Percentiles rank a stretch among this genome's conserved stretches.
Evolutionary conservation across 2,888 invertebrate genomes (phyloP).

Genomic region (Oscheius myriophilus): DNA sequence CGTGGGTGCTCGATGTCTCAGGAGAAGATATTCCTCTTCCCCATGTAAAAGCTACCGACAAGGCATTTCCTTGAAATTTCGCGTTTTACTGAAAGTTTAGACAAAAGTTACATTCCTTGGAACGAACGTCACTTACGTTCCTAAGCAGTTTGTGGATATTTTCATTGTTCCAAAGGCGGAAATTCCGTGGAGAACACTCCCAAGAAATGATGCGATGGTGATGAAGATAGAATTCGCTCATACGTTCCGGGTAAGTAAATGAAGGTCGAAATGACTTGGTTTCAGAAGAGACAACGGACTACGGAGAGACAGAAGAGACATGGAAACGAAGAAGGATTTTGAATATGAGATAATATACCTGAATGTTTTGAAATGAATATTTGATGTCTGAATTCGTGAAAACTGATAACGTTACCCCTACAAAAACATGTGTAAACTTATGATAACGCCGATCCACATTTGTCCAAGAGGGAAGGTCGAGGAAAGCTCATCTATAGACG

Average conservation of each 20-base stretch:
- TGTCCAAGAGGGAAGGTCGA: no score
- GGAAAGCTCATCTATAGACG: no score
- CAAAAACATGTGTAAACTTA: no score
- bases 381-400: no score
- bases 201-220: conserved; percentile 56
- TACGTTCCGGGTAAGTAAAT: background rate
- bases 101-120: conserved; percentile 58
- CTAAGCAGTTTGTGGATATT: conserved; percentile 11
- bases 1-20: conserved; percentile 60
- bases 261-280: no score
- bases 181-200: conserved; percentile 54
- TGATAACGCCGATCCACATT: no score
- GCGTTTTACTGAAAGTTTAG: conserved; percentile 36
- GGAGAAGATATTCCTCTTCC: conserved; percentile 39
- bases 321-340: no score
- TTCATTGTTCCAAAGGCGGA: conserved; percentile 17
- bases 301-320: no score
- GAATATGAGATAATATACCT: no score
- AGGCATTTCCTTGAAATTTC: conserved; percentile 34
- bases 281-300: no score
- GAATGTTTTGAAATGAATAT: no score
- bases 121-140: conserved; percentile 41
- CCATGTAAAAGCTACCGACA: conserved; percentile 49
- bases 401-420: no score
- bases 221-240: conserved; percentile 63